These are phyloP conservation scores for Pachypsylla venusta DNA, from an alignment of 1,140 invertebrate genomes.

Conservation along the genomic window DNA sequence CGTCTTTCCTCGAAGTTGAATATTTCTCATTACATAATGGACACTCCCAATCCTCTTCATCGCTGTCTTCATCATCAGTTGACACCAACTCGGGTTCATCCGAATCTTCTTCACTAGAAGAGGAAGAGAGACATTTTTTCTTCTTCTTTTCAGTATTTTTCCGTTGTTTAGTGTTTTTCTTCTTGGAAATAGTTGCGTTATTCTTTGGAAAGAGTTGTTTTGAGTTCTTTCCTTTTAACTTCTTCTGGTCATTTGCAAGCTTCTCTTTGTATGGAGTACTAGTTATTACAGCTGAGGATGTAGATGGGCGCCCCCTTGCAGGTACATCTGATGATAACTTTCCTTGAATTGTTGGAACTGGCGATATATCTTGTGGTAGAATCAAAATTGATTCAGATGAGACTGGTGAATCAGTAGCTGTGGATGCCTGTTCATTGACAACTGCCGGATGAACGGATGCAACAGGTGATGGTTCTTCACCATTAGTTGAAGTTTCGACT, in stretches of 20 bases:
- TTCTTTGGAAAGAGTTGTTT: neutral
- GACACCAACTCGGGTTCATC: neutral
- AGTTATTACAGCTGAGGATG: neutral
- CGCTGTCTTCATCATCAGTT: neutral
- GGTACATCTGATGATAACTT: neutral
- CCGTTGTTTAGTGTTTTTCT: neutral
- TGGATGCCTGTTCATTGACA: too few relatives aligned
- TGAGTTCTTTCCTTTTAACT: neutral
- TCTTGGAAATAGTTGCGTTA: neutral
- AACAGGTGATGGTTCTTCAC: neutral
- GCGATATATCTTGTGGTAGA: neutral
- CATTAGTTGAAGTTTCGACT: neutral
- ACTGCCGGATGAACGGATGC: too few relatives aligned
- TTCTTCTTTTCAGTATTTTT: neutral
- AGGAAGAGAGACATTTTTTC: neutral
- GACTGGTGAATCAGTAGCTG: neutral
- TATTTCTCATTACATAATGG: neutral
- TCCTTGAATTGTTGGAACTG: neutral
- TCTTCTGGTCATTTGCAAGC: neutral
- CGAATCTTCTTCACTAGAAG: neutral
- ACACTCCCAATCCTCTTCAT: neutral
- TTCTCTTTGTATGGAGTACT: neutral
- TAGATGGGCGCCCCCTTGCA: neutral
- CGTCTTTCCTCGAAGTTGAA: neutral
- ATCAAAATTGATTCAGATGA: neutral